Evolutionary conservation across 2,797 vertebrate species (phyloP).

Genomic region (Labeo calbasu): DNA sequence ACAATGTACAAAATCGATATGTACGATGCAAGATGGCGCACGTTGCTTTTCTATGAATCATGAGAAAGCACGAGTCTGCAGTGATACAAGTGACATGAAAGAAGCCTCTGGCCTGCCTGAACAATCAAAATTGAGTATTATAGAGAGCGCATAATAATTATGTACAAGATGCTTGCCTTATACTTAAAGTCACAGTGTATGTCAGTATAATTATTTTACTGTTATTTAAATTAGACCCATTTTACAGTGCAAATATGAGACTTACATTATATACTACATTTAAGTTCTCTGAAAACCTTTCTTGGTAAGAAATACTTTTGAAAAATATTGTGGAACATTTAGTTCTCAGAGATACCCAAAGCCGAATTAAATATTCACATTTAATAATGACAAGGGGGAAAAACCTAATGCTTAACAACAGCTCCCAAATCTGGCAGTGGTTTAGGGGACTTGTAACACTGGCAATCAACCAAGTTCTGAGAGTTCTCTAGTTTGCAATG

Average conservation of each 20-base stretch:
- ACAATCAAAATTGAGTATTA: not conserved
- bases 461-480: not conserved
- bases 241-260: not conserved
- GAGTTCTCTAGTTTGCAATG: conserved; percentile 1
- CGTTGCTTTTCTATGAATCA: no score
- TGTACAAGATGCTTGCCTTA: not conserved
- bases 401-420: not conserved
- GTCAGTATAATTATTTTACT: not conserved
- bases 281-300: not conserved
- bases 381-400: not conserved
- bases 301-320: not conserved
- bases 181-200: not conserved
- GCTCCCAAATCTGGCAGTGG: conserved; percentile 23
- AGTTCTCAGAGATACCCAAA: conserved; percentile 8
- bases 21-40: no score
- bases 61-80: no score
- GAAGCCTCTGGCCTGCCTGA: not conserved
- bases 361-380: conserved; percentile 8
- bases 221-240: not conserved
- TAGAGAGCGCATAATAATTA: not conserved
- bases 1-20: not conserved
- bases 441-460: conserved; percentile 2
- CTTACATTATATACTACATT: not conserved
- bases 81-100: no score
- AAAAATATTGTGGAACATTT: conserved; percentile 3